Base-by-base conservation (phyloP, 30 jellyfish, hydroid and myxozoan genomes). In the Clytia hemisphaerica region DNA sequence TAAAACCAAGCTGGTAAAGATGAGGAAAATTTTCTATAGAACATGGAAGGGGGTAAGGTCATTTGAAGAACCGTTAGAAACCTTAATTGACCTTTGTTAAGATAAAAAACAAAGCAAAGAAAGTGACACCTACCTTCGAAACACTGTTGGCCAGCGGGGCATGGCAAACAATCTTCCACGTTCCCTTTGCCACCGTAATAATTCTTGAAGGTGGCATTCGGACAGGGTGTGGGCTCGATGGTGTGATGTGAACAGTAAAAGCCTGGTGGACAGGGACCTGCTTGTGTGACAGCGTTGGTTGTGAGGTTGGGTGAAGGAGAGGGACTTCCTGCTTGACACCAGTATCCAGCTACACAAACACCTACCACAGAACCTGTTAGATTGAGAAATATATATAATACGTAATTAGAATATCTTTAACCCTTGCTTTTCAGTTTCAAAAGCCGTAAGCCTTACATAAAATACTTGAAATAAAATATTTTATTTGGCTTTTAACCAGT, bases 261-360 rank as follows among this genome's bases (percentile, higher is more conserved):
- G 32, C 99, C 99, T 29, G 95, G 99, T 4, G 99, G 99, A 44
- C 99, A 91, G 5, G 99, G 99, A 3, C 97, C 97, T 38, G 88
- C 75, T 9, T 53, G 26, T 35, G 42, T 76, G 79, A 45, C 14
- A 1, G 92, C 47, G 34, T 76, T 71, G 16, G 72, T 4, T 25
- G 24, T 67, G 14, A 76, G 49, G 4, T 72, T 34, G 27, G 99
- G 99, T 4, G 94, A 82, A 14, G 99, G 99, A 34, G 95, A 83
- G 5, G 99, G 93, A 69, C 99, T 91, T 14, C 95, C 94, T 31
- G 96, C 72, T 44, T 83, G 73, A 63, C 99, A 91, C 92, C 93
- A 81, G 66, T 37, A 91, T n/a, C 99, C 99, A 45, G 93, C 70
- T 27, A 92, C 36, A 59, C 95, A 91, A 27, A 30, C 33, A 30